A percentile compares a stretch with the other conserved stretches of the same genome.
These are phyloP conservation scores for Astreopora myriophthalma DNA, from an alignment of 64 coral and sea anemone genomes.

Conservation along the genomic window DNA sequence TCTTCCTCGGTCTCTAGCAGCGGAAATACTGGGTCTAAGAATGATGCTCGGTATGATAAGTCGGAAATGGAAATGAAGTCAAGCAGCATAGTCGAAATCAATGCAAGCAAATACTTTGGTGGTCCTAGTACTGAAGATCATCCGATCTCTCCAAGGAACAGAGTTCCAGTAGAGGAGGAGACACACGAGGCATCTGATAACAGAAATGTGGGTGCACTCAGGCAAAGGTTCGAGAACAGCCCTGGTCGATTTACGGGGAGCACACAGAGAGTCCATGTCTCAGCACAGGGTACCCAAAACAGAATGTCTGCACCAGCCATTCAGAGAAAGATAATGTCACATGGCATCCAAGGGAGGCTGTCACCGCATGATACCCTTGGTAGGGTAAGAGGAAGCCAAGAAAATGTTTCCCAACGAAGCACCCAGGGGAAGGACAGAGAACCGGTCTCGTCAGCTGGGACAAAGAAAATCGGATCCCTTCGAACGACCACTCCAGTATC, in stretches of 20 bases:
- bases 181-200: not conserved
- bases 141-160: constrained; percentile 5
- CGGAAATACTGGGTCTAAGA: not conserved
- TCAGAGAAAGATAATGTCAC: not conserved
- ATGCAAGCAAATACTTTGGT: constrained; percentile 19
- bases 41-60: not conserved
- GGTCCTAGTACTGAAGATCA: not conserved
- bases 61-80: not conserved
- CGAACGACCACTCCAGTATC: constrained; percentile 79
- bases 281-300: not conserved
- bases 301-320: not conserved
- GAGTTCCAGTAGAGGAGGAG: constrained; percentile 1
- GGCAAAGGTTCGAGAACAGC: constrained; percentile 59
- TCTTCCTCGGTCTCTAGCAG: not conserved
- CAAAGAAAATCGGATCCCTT: constrained; percentile 38
- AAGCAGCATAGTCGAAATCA: constrained; percentile 1
- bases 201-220: constrained; percentile 10
- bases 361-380: not conserved
- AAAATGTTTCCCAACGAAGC: not conserved
- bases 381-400: not conserved
- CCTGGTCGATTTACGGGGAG: not conserved
- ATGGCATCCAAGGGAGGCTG: not conserved
- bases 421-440: constrained; percentile 22
- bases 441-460: not conserved
- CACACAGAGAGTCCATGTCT: not conserved